Percentiles rank a stretch among this genome's conserved stretches.
phyloP scores from a whole-genome alignment of 2,113 vertebrate species.

The Psilopsiagon aymara region DNA sequence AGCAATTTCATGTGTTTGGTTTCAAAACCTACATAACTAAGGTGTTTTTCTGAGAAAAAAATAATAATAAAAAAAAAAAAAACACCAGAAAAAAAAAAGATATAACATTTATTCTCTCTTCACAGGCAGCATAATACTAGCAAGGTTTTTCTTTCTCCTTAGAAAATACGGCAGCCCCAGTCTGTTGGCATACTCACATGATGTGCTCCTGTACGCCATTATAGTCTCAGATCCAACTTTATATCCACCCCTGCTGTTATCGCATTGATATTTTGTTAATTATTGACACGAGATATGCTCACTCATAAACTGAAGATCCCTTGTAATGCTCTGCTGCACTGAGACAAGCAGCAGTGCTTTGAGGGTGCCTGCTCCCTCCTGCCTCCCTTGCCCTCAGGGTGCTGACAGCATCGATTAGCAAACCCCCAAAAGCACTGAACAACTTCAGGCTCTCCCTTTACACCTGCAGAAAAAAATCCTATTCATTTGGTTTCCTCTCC shows the following conservation, averaged over 20 bases:
- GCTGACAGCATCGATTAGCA: constrained; percentile 23
- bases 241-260: constrained; percentile 28
- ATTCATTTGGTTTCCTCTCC: background rate
- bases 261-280: constrained; percentile 58
- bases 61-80: too few relatives aligned
- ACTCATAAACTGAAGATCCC: background rate
- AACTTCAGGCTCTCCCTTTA: background rate
- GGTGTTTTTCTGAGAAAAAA: background rate
- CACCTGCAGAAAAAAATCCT: background rate
- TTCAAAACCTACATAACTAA: background rate
- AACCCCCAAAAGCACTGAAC: background rate
- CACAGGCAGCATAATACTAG: background rate
- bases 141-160: background rate
- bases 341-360: fast-evolving
- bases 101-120: background rate
- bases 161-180: background rate
- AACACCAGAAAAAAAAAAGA: background rate
- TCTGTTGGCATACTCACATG: background rate
- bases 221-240: background rate
- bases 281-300: constrained; percentile 48
- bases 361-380: background rate
- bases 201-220: background rate
- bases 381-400: background rate
- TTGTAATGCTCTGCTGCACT: background rate
- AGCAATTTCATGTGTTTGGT: background rate